Percentiles rank a stretch among this genome's conserved stretches.
Evolutionary conservation across 2,113 vertebrate species (phyloP).

Genomic region (Sylvilagus bachmani): DNA sequence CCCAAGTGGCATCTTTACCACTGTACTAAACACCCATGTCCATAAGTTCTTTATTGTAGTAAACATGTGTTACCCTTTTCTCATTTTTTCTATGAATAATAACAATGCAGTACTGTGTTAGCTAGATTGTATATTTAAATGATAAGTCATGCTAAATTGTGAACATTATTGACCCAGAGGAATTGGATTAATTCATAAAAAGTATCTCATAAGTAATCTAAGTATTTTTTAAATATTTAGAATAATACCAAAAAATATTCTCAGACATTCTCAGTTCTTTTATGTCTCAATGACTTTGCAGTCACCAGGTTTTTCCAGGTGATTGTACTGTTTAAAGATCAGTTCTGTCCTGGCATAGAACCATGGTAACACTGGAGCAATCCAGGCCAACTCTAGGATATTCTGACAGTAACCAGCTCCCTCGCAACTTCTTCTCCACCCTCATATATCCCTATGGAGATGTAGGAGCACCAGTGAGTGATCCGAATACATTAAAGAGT

Average conservation of each 20-base stretch:
- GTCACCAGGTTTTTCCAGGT: neutral
- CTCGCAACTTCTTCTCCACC: neutral
- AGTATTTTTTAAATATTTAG: conserved; percentile 50
- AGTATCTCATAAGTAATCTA: conserved; percentile 14
- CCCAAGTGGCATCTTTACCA: no score
- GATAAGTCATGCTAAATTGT: conserved; percentile 14
- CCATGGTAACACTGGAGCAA: neutral
- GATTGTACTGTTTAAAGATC: neutral
- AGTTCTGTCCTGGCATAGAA: neutral
- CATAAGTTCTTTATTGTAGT: neutral
- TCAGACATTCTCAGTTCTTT: neutral
- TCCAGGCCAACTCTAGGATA: neutral
- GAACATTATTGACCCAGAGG: neutral
- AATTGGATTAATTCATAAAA: conserved; percentile 40
- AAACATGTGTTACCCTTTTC: neutral
- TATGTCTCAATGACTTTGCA: neutral
- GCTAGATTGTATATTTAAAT: conserved; percentile 36
- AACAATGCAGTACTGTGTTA: conserved; percentile 4
- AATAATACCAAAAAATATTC: neutral
- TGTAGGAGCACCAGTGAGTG: neutral
- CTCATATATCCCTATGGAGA: neutral
- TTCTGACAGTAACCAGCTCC: neutral
- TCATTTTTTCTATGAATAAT: conserved; percentile 24
- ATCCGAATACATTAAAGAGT: neutral
- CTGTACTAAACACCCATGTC: no score